Evolutionary conservation across 2,888 invertebrate species (phyloP), one percentile per base, ranked within the genome.

Genomic region (Tiliacea citrago): DNA sequence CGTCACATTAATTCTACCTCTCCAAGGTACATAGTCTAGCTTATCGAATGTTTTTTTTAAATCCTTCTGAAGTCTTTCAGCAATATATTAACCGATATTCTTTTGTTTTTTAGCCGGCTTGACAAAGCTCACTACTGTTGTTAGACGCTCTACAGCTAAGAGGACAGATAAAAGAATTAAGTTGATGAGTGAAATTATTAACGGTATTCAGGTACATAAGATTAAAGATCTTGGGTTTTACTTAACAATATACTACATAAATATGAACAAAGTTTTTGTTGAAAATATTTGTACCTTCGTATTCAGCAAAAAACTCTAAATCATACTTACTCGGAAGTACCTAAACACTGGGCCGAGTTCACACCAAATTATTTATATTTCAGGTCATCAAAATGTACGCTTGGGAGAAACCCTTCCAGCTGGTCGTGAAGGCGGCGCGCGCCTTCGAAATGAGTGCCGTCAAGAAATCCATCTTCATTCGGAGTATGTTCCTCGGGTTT

Each of bases 331-430:
- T 24, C 21, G 35, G 24, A 53, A 67, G 16, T 75, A 7, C 12
- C 1, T 45, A 29, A n/a, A 24, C 24, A n/a, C 39, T 49, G 5
- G 16, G 5, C 18, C 9, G 13, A 53, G 39, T 61, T 65, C n/a
- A 39, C 18, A 62, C 16, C 45, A 29, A 68, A 58, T 42, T 58
- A 53, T 66, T 65, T n/a, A 65, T 5, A 58, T 84, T 90, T 67
- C 92, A 98, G 95, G 98, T 99, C 0, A 98, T 99, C 80, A 99
- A 99, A 96, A 99, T 99, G 99, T 99, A 99, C 92, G 98, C 98
- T 3, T 99, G 99, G 98, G 99, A 99, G 93, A 97, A 97, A 85
- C 98, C 98, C 0, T 99, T 99, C 92, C 97, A 98, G 68, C 93
- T 97, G 35, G 95, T 98, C 0, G 97, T 98, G 18, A 97, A 96